Conservation (phyloP, 2,888 invertebrate genomes). For the Netelia fuscicornis region DNA sequence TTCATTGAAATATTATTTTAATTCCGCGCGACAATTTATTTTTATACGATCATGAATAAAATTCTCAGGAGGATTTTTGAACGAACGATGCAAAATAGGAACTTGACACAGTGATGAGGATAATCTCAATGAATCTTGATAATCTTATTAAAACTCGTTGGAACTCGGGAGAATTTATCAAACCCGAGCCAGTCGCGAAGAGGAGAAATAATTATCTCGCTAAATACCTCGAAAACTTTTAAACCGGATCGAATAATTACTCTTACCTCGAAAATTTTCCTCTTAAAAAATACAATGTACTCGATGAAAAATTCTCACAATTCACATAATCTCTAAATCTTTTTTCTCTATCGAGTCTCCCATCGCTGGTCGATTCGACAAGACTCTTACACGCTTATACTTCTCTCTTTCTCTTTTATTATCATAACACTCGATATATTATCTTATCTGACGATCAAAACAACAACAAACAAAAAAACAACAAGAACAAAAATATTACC, state of each 20-base stretch:
- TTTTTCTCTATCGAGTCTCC: conserved; percentile 30
- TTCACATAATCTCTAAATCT: neutral
- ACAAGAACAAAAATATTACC: conserved; percentile 13
- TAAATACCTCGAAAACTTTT: conserved; percentile 31
- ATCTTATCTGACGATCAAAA: conserved; percentile 21
- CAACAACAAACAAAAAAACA: neutral
- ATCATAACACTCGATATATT: conserved; percentile 61
- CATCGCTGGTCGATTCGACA: conserved; percentile 40
- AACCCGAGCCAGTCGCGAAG: neutral
- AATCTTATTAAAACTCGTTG: conserved; percentile 12
- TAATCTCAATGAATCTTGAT: too few relatives aligned
- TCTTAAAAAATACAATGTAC: neutral
- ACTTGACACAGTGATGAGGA: neutral
- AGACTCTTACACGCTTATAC: conserved; percentile 2
- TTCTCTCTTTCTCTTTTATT: conserved; percentile 23
- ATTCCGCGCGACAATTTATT: conserved; percentile 2
- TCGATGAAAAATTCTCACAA: neutral
- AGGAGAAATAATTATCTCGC: conserved; percentile 34
- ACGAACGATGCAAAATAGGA: neutral
- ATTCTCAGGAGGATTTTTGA: neutral
- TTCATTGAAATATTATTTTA: neutral
- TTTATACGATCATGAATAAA: conserved; percentile 3
- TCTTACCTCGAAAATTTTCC: neutral
- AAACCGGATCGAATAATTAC: conserved; percentile 17
- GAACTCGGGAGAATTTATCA: neutral